Base-by-base conservation (phyloP, 2,797 vertebrate species). In the Smutsia temminckii region DNA sequence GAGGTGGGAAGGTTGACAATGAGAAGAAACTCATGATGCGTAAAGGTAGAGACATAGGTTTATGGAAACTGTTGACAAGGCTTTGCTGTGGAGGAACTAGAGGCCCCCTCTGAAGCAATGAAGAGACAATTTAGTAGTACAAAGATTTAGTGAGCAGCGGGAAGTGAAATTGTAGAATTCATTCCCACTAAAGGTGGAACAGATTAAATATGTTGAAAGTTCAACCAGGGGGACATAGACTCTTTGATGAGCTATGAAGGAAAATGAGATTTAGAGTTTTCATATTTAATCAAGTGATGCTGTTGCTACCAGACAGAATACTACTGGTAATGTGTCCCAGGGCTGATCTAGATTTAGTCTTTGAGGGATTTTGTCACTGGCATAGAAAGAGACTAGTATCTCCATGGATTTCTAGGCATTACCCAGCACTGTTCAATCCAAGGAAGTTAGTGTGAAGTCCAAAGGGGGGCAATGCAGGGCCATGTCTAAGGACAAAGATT, bases 61-160 rank as follows among this genome's bases (percentile, higher is more conserved):
- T 77, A 29, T 29, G 57, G 77, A 63, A 95, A 93, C 37, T 63
- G 61, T 71, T 77, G 83, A 78, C 55, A 23, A 72, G 51, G 37
- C 37, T 92, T 95, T 63, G 16, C 53, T 84, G 55, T 34, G 51
- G 49, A 87, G 75, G 91, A 89, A 86, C 14, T 0, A n/a, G 29
- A 25, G 17, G 16, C 13, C 64, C 21, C 75, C 85, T 88, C 23
- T 57, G 84, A 93, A 83, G 37, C 71, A 64, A 64, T 34, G 40
- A 87, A 95, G 93, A 93, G 92, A 13, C 59, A 91, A 94, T 77
- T 92, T 91, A 53, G 21, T 32, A 57, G 40, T 37, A 57, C 68
- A 85, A 77, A 78, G 61, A 85, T 63, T 37, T 42, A 71, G 40
- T 61, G 27, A 34, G 14, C 2, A 42, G 42, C 49, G 25, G 64